Conservation (phyloP, 2,113 vertebrate genomes). For the Hippocampus abdominalis region DNA sequence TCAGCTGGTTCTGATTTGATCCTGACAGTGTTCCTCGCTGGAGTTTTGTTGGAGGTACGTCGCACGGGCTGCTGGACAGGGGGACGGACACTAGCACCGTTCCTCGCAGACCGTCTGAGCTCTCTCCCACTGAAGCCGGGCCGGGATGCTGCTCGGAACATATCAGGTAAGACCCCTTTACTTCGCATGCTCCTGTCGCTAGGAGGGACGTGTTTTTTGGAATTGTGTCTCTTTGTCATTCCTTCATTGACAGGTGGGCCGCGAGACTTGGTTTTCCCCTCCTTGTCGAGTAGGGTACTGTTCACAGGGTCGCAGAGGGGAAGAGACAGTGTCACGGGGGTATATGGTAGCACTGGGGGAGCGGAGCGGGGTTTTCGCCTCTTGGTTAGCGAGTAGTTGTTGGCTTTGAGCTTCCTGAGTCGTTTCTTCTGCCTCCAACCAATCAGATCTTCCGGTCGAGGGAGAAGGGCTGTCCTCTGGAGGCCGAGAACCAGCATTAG, state of each 20-base stretch:
- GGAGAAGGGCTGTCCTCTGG: conserved; percentile 73
- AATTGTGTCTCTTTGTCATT: conserved; percentile 47
- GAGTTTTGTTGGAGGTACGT: conserved; percentile 22
- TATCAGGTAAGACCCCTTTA: conserved; percentile 45
- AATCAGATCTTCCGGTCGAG: conserved; percentile 72
- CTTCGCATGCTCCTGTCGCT: conserved; percentile 68
- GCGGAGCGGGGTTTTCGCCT: conserved; percentile 63
- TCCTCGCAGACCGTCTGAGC: conserved; percentile 54
- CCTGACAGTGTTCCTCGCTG: conserved; percentile 37
- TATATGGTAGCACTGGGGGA: conserved; percentile 29
- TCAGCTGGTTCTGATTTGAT: conserved; percentile 67
- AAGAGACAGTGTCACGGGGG: conserved; percentile 48
- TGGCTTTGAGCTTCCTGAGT: conserved; percentile 75
- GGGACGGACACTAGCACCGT: conserved; percentile 3
- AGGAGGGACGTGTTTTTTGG: conserved; percentile 25
- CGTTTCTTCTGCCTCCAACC: conserved; percentile 80
- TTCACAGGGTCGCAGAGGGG: conserved; percentile 68
- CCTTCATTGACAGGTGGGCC: conserved; percentile 13
- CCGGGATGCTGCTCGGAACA: conserved; percentile 42
- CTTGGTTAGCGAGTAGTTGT: conserved; percentile 75
- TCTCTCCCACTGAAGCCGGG: conserved; percentile 37
- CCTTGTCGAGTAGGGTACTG: conserved; percentile 54
- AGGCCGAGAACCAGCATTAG: conserved; percentile 77
- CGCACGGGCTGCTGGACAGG: conserved; percentile 21
- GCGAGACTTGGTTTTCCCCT: conserved; percentile 52